These are phyloP conservation scores for Bubalus kerabau DNA, from an alignment of 2,113 vertebrate species.

Conservation along the genomic window DNA sequence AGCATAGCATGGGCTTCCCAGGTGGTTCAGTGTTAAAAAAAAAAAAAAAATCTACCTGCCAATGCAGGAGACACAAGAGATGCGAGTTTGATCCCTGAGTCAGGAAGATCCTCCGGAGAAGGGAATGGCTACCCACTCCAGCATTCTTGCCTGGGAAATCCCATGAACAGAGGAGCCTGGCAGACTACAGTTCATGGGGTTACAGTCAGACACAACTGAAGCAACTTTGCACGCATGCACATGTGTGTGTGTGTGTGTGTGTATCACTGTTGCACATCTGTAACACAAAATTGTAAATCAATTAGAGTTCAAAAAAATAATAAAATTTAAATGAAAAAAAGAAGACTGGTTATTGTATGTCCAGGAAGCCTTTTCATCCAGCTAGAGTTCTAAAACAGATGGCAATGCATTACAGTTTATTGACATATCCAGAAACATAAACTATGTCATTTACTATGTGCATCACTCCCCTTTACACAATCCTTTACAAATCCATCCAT, in stretches of 20 bases:
- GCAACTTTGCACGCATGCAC: neutral
- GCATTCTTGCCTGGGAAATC: neutral
- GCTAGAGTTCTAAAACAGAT: neutral
- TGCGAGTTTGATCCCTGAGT: neutral
- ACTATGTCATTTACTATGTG: neutral
- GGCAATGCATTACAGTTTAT: neutral
- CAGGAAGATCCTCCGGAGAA: neutral
- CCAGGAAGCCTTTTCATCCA: neutral
- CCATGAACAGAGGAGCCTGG: neutral
- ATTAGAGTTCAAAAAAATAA: neutral
- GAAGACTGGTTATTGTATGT: neutral
- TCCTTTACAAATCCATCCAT: neutral
- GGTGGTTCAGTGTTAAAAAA: neutral
- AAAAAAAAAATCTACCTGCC: neutral
- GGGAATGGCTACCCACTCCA: neutral
- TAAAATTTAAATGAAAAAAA: neutral
- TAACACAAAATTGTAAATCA: neutral
- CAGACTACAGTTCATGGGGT: neutral
- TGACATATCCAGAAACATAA: neutral
- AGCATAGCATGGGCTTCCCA: neutral
- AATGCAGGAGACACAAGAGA: neutral
- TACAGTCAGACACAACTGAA: neutral
- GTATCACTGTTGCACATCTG: neutral
- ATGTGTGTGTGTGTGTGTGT: neutral
- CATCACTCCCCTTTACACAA: neutral